A percentile compares a stretch with the other conserved stretches of the same genome.
These are phyloP conservation scores for Phorcus lineatus DNA, from an alignment of 2,888 invertebrate genomes.

Conservation along the genomic window DNA sequence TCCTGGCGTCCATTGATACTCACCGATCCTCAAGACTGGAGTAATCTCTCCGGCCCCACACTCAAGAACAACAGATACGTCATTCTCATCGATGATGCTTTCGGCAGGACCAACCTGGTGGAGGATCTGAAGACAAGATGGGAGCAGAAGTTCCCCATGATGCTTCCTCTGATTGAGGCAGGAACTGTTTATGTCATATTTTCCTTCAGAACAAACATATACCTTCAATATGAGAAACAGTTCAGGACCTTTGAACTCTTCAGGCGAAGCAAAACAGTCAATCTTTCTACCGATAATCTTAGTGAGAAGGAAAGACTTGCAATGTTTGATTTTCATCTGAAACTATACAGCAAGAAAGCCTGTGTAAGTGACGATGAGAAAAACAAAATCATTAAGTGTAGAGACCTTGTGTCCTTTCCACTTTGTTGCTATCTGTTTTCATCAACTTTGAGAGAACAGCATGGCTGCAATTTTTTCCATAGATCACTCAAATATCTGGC, in stretches of 20 bases:
- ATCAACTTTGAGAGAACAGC: not conserved
- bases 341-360: not conserved
- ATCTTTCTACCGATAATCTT: not conserved
- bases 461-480: too few species aligned
- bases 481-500: not conserved
- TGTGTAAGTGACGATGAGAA: not conserved
- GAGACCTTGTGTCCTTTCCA: not conserved
- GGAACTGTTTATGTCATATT: not conserved
- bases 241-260: not conserved
- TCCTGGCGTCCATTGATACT: not conserved
- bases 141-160: not conserved
- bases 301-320: not conserved
- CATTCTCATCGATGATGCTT: not conserved
- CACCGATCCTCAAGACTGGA: not conserved
- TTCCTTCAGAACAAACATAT: not conserved
- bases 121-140: not conserved
- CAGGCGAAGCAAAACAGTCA: not conserved
- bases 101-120: not conserved
- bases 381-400: not conserved
- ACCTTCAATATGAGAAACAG: too few species aligned
- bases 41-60: not conserved
- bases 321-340: not conserved
- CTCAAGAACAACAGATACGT: not conserved
- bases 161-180: not conserved
- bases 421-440: not conserved